phyloP scores from a whole-genome alignment of 1,140 invertebrate species.

The Drosophila takahashii region DNA sequence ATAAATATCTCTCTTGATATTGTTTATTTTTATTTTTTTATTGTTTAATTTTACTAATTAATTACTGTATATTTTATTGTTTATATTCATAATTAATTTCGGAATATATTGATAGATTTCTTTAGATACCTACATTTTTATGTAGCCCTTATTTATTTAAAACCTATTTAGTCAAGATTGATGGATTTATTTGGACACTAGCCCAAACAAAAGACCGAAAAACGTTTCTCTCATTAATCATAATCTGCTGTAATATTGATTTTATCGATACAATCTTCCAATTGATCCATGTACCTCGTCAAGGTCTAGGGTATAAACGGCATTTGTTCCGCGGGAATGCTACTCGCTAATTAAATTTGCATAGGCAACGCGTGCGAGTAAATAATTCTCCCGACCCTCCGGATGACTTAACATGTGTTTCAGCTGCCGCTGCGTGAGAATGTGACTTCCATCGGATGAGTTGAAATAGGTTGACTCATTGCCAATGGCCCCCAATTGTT shows the following conservation, averaged over 20 bases:
- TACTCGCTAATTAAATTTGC: conserved; percentile 60
- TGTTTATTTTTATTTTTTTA: too few relatives aligned
- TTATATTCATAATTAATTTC: too few relatives aligned
- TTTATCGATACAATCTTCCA: too few relatives aligned
- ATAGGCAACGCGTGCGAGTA: conserved; percentile 49
- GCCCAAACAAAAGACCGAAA: not conserved
- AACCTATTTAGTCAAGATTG: not conserved
- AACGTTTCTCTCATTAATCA: not conserved
- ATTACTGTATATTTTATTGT: too few relatives aligned
- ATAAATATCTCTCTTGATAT: too few relatives aligned
- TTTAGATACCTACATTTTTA: too few relatives aligned
- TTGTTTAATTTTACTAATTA: too few relatives aligned
- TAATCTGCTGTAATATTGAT: not conserved
- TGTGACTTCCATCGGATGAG: conserved; percentile 47
- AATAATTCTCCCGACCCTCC: conserved; percentile 31
- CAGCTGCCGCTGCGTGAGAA: conserved; percentile 40
- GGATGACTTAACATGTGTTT: conserved; percentile 39
- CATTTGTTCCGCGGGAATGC: conserved; percentile 23
- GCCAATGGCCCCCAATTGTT: conserved; percentile 39
- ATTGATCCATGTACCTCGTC: not conserved
- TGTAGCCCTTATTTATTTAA: not conserved
- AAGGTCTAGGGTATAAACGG: conserved; percentile 23
- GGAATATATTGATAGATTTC: too few relatives aligned
- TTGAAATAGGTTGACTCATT: conserved; percentile 53
- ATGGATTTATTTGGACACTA: not conserved